phyloP scores from a whole-genome alignment of 2,888 invertebrate species.

The Choristoneura rosaceana region DNA sequence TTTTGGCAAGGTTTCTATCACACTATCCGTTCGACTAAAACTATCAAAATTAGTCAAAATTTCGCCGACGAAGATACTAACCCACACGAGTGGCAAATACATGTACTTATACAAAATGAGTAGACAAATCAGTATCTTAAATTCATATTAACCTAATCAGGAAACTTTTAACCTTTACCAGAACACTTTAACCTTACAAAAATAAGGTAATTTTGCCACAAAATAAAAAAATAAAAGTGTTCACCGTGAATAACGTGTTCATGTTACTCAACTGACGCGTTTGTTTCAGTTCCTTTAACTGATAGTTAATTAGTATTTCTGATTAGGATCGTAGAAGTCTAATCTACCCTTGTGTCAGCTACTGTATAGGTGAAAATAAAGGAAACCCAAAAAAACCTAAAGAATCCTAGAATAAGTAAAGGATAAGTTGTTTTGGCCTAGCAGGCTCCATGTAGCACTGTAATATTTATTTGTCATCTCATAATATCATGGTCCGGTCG shows the following conservation, averaged over 20 bases:
- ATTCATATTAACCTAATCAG: slow-evolving; percentile 16
- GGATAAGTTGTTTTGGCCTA: no score
- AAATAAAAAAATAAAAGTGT: not conserved
- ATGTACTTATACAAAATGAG: slow-evolving; percentile 23
- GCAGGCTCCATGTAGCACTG: no score
- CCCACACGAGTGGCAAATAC: slow-evolving; percentile 6
- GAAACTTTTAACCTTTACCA: slow-evolving; percentile 22
- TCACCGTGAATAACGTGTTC: not conserved
- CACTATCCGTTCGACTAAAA: not conserved
- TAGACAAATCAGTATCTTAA: slow-evolving; percentile 22
- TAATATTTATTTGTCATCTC: no score
- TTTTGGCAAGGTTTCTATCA: not conserved
- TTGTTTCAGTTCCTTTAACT: not conserved
- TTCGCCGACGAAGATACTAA: slow-evolving; percentile 8
- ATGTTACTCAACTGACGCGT: not conserved
- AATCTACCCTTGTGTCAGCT: not conserved
- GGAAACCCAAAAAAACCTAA: not conserved
- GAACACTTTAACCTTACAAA: not conserved
- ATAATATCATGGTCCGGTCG: no score
- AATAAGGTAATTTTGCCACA: not conserved
- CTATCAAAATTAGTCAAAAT: slow-evolving; percentile 6
- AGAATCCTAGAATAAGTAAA: no score
- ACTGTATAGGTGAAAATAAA: not conserved
- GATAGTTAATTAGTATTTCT: not conserved
- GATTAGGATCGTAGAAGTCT: not conserved